These are phyloP conservation scores for Falco punctatus DNA, from an alignment of 2,113 vertebrate genomes.

Conservation along the genomic window DNA sequence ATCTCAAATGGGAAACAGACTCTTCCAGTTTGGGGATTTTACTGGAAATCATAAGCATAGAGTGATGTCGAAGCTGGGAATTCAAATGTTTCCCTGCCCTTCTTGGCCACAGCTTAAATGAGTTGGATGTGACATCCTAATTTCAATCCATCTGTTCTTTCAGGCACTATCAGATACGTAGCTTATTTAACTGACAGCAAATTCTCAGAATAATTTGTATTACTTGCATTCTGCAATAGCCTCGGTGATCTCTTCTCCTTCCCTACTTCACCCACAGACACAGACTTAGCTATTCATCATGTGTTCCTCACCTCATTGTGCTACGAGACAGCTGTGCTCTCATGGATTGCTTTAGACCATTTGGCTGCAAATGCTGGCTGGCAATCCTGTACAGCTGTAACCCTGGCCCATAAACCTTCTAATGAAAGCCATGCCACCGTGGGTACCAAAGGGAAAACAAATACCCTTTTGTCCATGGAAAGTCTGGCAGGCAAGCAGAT, in stretches of 20 bases:
- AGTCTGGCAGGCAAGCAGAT: background rate
- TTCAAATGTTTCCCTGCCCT: background rate
- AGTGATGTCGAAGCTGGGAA: background rate
- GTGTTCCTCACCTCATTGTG: background rate
- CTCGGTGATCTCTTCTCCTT: background rate
- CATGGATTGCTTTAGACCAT: background rate
- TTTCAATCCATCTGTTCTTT: slow-evolving; percentile 23
- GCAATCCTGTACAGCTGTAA: slow-evolving; percentile 42
- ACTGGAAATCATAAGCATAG: background rate
- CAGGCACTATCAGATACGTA: background rate
- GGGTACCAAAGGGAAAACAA: slow-evolving; percentile 44
- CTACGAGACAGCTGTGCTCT: slow-evolving; percentile 30
- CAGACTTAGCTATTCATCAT: background rate
- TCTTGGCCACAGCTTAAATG: background rate
- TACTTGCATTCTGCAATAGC: background rate
- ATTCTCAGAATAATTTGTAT: slow-evolving; percentile 16
- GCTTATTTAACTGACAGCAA: slow-evolving; percentile 2
- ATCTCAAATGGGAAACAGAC: background rate
- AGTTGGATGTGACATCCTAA: background rate
- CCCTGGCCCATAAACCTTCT: background rate
- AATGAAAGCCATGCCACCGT: slow-evolving; percentile 45
- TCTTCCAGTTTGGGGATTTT: background rate
- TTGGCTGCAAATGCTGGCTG: slow-evolving; percentile 47
- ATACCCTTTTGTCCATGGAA: slow-evolving; percentile 28
- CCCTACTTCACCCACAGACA: background rate